Evolutionary conservation across 2,113 vertebrate genomes (phyloP).

Genomic region (Mandrillus leucophaeus): DNA sequence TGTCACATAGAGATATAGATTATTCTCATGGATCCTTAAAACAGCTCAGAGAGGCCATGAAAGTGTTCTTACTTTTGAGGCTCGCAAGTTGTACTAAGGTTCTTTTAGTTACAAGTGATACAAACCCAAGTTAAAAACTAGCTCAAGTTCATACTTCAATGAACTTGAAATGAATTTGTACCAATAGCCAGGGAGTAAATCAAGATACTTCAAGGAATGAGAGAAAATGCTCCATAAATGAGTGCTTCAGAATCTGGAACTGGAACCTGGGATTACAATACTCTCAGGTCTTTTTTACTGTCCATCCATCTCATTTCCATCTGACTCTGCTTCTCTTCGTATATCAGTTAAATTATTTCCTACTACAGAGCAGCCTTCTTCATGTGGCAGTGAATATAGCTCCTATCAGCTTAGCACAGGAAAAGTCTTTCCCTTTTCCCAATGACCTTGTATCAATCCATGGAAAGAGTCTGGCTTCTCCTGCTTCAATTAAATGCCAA

Average conservation of each 20-base stretch:
- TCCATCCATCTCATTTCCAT: not conserved
- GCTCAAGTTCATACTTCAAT: not conserved
- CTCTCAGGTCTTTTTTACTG: not conserved
- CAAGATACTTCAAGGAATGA: not conserved
- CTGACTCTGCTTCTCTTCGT: not conserved
- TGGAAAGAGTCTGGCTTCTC: not conserved
- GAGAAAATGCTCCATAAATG: not conserved
- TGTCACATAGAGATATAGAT: not conserved
- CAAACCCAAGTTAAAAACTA: not conserved
- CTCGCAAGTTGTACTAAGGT: not conserved
- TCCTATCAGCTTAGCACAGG: not conserved
- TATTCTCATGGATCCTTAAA: not conserved
- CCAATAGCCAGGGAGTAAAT: not conserved
- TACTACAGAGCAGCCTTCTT: not conserved
- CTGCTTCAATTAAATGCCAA: not conserved
- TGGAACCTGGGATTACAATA: not conserved
- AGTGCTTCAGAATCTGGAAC: not conserved
- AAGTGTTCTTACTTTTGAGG: not conserved
- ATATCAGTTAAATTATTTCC: not conserved
- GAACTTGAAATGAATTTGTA: not conserved
- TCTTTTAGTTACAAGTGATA: not conserved
- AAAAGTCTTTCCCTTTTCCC: not conserved
- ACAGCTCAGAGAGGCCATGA: not conserved
- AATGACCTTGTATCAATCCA: not conserved
- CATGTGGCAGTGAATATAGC: not conserved